Percentiles rank a stretch among this genome's conserved stretches.
Conservation (phyloP, 2,888 invertebrate species). For the Eucera pruinosa region DNA sequence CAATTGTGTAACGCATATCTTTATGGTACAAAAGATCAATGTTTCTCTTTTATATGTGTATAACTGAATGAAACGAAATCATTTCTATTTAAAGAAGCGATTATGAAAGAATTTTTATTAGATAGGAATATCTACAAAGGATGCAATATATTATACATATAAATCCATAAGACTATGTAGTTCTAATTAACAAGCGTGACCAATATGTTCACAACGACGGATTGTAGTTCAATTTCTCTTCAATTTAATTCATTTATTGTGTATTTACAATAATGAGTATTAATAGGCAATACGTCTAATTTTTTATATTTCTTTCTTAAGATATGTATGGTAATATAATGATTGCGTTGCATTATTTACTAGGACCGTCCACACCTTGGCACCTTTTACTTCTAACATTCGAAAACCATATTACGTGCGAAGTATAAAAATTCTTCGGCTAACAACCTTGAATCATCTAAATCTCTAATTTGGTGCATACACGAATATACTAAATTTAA, state of each 20-base stretch:
- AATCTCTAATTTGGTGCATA: constrained; percentile 18
- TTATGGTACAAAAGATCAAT: too few species aligned
- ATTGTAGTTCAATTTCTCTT: not conserved
- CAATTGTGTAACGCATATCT: too few species aligned
- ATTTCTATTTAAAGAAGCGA: too few species aligned
- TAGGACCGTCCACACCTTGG: constrained; percentile 7
- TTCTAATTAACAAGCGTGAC: not conserved
- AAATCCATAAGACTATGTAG: not conserved
- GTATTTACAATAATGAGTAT: constrained; percentile 33
- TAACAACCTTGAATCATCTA: constrained; percentile 8
- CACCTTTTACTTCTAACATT: constrained; percentile 3
- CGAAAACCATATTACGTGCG: not conserved
- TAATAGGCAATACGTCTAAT: constrained; percentile 23
- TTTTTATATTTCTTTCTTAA: not conserved
- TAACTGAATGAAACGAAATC: too few species aligned
- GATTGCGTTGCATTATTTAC: not conserved
- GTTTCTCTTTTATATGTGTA: too few species aligned
- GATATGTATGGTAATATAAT: not conserved
- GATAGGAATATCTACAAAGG: too few species aligned
- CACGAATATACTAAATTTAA: constrained; percentile 8
- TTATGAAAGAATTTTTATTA: too few species aligned
- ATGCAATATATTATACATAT: not conserved
- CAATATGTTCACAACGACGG: not conserved
- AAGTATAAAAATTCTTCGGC: constrained; percentile 19
- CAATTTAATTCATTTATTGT: constrained; percentile 5